Percentiles rank a stretch among this genome's conserved stretches.
These are phyloP conservation scores for Ypsolopha sequella DNA, from an alignment of 2,888 invertebrate species.

Conservation along the genomic window DNA sequence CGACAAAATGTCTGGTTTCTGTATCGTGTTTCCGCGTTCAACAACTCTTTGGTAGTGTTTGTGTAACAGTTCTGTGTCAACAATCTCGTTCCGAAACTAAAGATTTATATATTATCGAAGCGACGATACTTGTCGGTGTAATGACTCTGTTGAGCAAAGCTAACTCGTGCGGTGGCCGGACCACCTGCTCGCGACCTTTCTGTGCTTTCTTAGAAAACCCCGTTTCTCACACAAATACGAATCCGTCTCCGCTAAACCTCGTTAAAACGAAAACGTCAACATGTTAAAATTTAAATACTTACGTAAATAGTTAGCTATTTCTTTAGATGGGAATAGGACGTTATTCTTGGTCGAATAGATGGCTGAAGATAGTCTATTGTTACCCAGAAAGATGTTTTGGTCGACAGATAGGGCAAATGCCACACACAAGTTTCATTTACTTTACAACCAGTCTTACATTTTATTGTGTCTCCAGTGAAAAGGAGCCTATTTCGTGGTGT, in stretches of 20 bases:
- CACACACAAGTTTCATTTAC: too few relatives aligned
- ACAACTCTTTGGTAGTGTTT: constrained; percentile 38
- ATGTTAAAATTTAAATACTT: too few relatives aligned
- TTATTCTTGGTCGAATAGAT: too few relatives aligned
- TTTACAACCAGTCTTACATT: too few relatives aligned
- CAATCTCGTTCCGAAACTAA: constrained; percentile 38
- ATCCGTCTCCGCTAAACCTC: not conserved
- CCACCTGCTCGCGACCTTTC: not conserved
- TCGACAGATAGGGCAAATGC: too few relatives aligned
- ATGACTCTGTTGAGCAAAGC: constrained; percentile 38
- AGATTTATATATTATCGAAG: constrained; percentile 45
- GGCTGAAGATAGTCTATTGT: too few relatives aligned
- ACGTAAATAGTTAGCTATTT: too few relatives aligned
- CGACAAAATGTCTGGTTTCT: constrained; percentile 25
- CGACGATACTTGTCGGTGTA: constrained; percentile 39
- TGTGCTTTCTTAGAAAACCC: not conserved
- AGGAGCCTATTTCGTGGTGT: too few relatives aligned
- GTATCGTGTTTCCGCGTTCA: constrained; percentile 34
- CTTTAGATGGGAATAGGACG: too few relatives aligned
- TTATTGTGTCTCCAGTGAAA: too few relatives aligned
- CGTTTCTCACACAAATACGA: constrained; percentile 3
- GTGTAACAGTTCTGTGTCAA: constrained; percentile 38
- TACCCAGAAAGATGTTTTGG: too few relatives aligned
- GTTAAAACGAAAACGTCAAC: not conserved
- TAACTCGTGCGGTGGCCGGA: constrained; percentile 11